Base-by-base conservation (phyloP, 37 sponge, comb jelly and placozoan species). In the Beroe forskalii region DNA sequence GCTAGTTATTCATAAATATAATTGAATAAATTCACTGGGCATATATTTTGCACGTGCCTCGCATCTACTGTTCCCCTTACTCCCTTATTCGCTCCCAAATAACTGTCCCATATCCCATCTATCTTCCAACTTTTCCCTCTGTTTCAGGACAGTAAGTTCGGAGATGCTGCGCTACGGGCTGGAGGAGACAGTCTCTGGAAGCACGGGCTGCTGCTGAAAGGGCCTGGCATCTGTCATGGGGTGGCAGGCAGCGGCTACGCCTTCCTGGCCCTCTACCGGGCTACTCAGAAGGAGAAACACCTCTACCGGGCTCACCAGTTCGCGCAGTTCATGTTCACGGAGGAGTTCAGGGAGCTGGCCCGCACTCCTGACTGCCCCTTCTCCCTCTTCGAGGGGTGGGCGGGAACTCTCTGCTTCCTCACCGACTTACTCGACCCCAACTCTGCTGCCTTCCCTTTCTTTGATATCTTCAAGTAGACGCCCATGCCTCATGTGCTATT, bases 211-310 rank as follows among this genome's bases (percentile, higher is more conserved):
- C 93, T 97, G 9, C 55, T 66, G 0, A 97, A 97, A 55, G 98
- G 98, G 19, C 94, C 93, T 75, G 94, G 96, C 0, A 90, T 97
- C 20, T 97, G 98, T 91, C 98, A 97, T 62, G 98, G 98, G 0
- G 94, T 91, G 4, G 92, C 96, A 0, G 98, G 98, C 25, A 97
- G 95, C 92, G 98, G 93, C 20, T 97, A 97, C 90, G 93, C 96
- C 9, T 96, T 97, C 60, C 92, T 97, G 36, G 91, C 93, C 23
- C 91, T 97, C 48, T 94, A 92, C 75, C 90, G 89, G 28, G 61
- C 91, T 8, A 97, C 98, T 30, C 91, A 91, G 31, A 60, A 96
- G 0, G 27, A 64, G 0, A 76, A 90, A 6, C 67, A 96, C 90
- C 72, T 95, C 17, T 60, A 92, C 61, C 89, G 94, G 62, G 96